Conservation (phyloP, 2,888 invertebrate species). For the Ephialtes manifestator region DNA sequence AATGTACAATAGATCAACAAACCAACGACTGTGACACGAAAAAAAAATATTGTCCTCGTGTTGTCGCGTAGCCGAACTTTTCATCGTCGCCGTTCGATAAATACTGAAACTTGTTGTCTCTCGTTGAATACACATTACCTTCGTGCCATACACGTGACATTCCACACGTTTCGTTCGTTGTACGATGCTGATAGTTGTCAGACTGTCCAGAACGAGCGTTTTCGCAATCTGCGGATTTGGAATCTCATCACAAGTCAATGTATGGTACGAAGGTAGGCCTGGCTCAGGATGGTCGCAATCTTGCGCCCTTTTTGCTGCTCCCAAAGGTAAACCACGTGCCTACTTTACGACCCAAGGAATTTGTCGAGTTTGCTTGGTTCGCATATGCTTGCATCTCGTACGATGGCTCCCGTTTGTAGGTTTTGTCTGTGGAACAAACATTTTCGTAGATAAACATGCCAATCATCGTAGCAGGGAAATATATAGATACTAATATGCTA, state of each 20-base stretch:
- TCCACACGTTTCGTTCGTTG: conserved; percentile 17
- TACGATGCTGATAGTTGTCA: not conserved
- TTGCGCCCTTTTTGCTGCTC: conserved; percentile 87
- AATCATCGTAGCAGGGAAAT: not conserved
- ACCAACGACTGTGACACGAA: conserved; percentile 1
- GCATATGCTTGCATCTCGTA: conserved; percentile 86
- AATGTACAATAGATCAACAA: not conserved
- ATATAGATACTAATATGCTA: not conserved
- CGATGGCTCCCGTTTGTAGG: conserved; percentile 86
- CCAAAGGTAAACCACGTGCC: conserved; percentile 88
- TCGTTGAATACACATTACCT: conserved; percentile 69
- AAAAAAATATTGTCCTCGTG: conserved; percentile 20
- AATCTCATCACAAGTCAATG: conserved; percentile 79
- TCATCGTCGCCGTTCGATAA: conserved; percentile 76
- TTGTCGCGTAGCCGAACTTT: conserved; percentile 1
- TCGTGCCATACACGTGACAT: conserved; percentile 76
- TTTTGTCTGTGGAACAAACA: conserved; percentile 83
- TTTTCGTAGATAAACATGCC: not conserved
- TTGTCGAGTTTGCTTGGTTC: conserved; percentile 83
- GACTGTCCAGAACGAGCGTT: conserved; percentile 14
- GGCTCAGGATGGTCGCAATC: conserved; percentile 84
- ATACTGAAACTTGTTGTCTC: conserved; percentile 72
- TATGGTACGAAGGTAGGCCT: conserved; percentile 86
- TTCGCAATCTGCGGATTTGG: conserved; percentile 16
- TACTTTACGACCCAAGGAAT: conserved; percentile 87